Conservation (phyloP, 1,140 invertebrate genomes). For the Bombus huntii region DNA sequence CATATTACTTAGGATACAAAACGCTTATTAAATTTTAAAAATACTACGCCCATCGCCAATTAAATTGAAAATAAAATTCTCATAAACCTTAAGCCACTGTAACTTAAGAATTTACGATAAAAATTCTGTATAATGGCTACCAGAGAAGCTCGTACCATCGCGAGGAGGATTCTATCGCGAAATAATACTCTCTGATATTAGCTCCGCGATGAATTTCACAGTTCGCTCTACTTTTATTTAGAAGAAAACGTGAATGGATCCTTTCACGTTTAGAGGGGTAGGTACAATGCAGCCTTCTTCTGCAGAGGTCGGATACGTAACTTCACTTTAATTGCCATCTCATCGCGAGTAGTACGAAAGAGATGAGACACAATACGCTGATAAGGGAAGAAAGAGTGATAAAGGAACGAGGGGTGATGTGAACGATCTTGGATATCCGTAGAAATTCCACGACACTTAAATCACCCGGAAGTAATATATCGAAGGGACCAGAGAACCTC, state of each 20-base stretch:
- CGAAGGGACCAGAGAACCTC: not conserved
- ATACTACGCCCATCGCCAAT: not conserved
- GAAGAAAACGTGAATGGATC: constrained; percentile 1
- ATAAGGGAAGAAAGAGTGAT: constrained; percentile 39
- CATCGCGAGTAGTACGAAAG: not conserved
- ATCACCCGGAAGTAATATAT: not conserved
- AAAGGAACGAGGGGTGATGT: not conserved
- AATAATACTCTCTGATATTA: constrained; percentile 34
- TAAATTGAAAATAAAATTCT: not conserved
- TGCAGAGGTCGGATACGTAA: constrained; percentile 38
- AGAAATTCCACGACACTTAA: not conserved
- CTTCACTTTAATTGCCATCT: constrained; percentile 36
- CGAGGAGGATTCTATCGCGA: not conserved
- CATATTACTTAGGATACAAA: not conserved
- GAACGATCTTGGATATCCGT: not conserved
- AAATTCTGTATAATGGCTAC: not conserved
- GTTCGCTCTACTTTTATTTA: constrained; percentile 45
- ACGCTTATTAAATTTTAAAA: too few relatives aligned
- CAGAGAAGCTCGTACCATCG: not conserved
- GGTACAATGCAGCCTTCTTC: constrained; percentile 51
- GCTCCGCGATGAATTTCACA: constrained; percentile 23
- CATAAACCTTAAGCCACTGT: not conserved
- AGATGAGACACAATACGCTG: constrained; percentile 34
- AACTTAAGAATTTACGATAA: not conserved
- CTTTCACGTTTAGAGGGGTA: constrained; percentile 16